Evolutionary conservation across 2,797 vertebrate genomes (phyloP), one percentile per base, ranked within the genome.

Genomic region (Chlorospingus semifuscus): DNA sequence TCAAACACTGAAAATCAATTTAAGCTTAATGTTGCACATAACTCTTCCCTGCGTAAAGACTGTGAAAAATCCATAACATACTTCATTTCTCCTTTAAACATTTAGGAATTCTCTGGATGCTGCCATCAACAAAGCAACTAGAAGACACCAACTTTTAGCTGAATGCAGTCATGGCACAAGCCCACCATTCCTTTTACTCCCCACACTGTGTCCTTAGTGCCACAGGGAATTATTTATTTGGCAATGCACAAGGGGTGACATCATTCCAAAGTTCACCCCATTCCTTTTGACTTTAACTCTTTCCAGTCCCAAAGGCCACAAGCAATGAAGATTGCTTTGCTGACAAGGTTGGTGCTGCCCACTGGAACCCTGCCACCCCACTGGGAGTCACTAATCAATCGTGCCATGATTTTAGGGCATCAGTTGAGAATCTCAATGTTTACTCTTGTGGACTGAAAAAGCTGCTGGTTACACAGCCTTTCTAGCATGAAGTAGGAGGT

Each of bases 1-100:
- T 90, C 46, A 59, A 70, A 83, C 36, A 42, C 55, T 23, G 49
- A 87, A 93, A 94, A 95, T 93, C 83, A 89, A 87, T 95, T 93
- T 60, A 87, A 95, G 69, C 60, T 76, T 95, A 94, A 94, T 85
- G 88, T 75, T 79, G 89, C 65, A 78, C 61, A 70, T 95, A 96
- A 92, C 9, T 95, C 79, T 90, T 93, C 37, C 56, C 34, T 23
- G 41, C 34, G 22, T 87, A 85, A 94, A 89, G 69, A 65, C 30
- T 53, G 63, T 83, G 63, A 75, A 94, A 94, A 91, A 88, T 93
- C 75, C 44, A 41, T 89, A 94, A 37, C 13, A 26, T 24, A 27
- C n/a, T 95, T 83, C 34, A 83, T 68, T 93, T 71, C 78, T 44
- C 27, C 61, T 80, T 83, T 74, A 84, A 74, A 66, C 26, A 57